phyloP scores from a whole-genome alignment of 2,888 invertebrate species.

The Octonoba sinensis region DNA sequence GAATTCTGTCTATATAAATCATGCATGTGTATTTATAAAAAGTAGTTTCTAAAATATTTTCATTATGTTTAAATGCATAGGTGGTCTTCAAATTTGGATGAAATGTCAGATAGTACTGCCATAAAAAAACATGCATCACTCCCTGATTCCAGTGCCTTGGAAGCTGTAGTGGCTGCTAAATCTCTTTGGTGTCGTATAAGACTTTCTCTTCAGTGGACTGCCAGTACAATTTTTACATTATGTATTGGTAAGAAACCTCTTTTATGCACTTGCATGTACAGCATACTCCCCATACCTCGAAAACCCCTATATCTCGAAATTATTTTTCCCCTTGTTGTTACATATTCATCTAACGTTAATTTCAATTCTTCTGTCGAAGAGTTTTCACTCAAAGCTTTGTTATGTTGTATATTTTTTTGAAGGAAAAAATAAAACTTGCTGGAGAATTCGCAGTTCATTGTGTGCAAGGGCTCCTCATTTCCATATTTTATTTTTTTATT shows the following conservation, averaged over 20 bases:
- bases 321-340: too few species aligned
- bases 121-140: not conserved
- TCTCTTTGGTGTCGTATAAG: slow-evolving; percentile 53
- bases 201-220: slow-evolving; percentile 41
- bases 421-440: too few species aligned
- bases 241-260: slow-evolving; percentile 25
- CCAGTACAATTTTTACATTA: slow-evolving; percentile 35
- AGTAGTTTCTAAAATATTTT: too few species aligned
- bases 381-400: too few species aligned
- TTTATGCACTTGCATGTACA: not conserved
- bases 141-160: slow-evolving; percentile 47
- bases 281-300: too few species aligned
- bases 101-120: not conserved
- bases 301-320: too few species aligned
- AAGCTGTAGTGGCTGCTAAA: slow-evolving; percentile 49
- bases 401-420: too few species aligned
- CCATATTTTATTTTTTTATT: too few species aligned
- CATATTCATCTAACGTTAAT: too few species aligned
- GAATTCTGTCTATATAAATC: not conserved
- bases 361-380: too few species aligned
- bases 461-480: too few species aligned
- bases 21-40: not conserved
- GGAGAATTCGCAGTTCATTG: too few species aligned
- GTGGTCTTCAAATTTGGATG: not conserved
- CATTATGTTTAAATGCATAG: not conserved